Percentiles rank a stretch among this genome's conserved stretches.
Conservation (phyloP, 2,797 vertebrate genomes). For the Tragelaphus oryx region DNA sequence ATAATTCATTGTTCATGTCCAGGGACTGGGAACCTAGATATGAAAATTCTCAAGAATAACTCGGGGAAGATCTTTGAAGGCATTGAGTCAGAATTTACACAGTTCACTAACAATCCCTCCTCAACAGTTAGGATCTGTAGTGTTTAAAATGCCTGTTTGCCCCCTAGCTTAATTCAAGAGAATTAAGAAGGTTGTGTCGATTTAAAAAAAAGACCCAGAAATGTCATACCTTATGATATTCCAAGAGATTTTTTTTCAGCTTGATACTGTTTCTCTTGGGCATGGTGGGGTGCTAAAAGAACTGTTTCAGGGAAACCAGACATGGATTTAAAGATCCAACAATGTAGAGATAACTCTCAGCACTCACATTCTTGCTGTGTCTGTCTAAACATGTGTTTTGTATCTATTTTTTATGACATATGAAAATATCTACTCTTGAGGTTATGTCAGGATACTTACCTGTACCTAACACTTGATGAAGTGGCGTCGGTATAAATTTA, state of each 20-base stretch:
- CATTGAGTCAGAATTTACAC: neutral
- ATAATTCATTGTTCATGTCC: neutral
- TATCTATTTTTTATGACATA: neutral
- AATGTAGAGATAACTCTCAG: neutral
- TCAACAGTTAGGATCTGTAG: neutral
- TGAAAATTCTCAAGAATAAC: neutral
- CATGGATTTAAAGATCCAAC: neutral
- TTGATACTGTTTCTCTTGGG: neutral
- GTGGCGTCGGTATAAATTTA: neutral
- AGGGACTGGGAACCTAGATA: neutral
- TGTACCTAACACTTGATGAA: neutral
- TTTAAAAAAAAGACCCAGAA: neutral
- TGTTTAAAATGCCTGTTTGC: neutral
- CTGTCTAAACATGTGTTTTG: neutral
- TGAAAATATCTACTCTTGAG: neutral
- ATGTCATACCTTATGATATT: neutral
- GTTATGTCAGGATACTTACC: neutral
- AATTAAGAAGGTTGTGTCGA: neutral
- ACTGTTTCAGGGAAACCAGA: neutral
- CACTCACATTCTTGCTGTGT: neutral
- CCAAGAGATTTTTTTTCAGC: neutral
- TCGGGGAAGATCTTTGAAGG: neutral
- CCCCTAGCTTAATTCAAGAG: neutral
- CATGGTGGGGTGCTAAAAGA: neutral
- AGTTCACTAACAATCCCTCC: neutral